Evolutionary conservation across 2,113 vertebrate species (phyloP).

Genomic region (Sciurus niger): DNA sequence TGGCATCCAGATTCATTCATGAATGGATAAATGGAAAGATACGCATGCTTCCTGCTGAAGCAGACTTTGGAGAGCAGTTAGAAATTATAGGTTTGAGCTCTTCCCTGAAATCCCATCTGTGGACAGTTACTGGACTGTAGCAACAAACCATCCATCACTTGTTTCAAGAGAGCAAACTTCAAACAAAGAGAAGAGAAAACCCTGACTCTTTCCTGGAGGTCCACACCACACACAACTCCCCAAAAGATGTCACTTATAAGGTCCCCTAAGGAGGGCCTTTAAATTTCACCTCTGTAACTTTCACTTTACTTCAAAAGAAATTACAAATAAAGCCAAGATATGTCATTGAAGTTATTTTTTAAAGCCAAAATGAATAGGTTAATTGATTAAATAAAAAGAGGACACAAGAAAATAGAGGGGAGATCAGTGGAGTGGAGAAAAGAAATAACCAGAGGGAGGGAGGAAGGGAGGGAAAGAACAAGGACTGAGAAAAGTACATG

Average conservation of each 20-base stretch:
- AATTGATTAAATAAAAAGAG: slow-evolving; percentile 64
- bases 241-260: slow-evolving; percentile 9
- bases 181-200: slow-evolving; percentile 69
- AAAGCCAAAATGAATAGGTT: slow-evolving; percentile 50
- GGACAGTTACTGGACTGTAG: slow-evolving; percentile 72
- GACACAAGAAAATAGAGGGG: neutral
- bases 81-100: too few relatives aligned
- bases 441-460: too few relatives aligned
- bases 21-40: too few relatives aligned
- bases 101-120: too few relatives aligned
- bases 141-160: slow-evolving; percentile 60
- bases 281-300: slow-evolving; percentile 17
- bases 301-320: slow-evolving; percentile 45
- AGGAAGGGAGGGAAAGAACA: too few relatives aligned
- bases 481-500: too few relatives aligned
- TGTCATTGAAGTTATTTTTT: slow-evolving; percentile 52
- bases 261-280: neutral
- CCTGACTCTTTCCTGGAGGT: neutral
- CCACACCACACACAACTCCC: neutral
- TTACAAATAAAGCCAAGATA: slow-evolving; percentile 19
- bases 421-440: too few relatives aligned
- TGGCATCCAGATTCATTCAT: too few relatives aligned
- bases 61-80: too few relatives aligned
- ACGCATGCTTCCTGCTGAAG: too few relatives aligned
- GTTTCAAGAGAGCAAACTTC: slow-evolving; percentile 69